Percentiles rank a stretch among this genome's conserved stretches.
These are phyloP conservation scores for Bicyclus anynana DNA, from an alignment of 1,140 invertebrate species.

Conservation along the genomic window DNA sequence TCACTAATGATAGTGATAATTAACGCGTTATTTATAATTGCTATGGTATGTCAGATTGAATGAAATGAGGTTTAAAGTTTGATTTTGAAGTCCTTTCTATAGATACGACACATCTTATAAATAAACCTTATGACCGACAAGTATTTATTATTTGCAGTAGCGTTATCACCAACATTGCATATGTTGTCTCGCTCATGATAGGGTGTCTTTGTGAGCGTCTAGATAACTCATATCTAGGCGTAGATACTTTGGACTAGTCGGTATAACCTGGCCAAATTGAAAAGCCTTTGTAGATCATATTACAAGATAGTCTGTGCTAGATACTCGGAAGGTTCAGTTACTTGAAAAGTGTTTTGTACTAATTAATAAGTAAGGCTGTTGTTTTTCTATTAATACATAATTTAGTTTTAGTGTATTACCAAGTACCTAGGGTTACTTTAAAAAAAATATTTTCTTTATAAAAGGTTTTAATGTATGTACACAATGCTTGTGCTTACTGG, in stretches of 20 bases:
- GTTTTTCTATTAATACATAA: too few species aligned
- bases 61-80: too few species aligned
- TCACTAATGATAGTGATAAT: too few species aligned
- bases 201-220: slow-evolving; percentile 54
- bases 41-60: not conserved
- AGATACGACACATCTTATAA: slow-evolving; percentile 59
- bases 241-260: slow-evolving; percentile 13
- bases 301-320: not conserved
- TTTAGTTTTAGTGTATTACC: too few species aligned
- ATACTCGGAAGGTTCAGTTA: not conserved
- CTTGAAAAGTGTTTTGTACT: not conserved
- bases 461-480: too few species aligned
- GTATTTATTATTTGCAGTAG: slow-evolving; percentile 53
- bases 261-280: slow-evolving; percentile 26
- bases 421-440: too few species aligned
- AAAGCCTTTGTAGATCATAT: not conserved
- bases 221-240: slow-evolving; percentile 49
- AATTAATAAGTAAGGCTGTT: too few species aligned
- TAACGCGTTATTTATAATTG: too few species aligned
- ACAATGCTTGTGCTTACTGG: too few species aligned
- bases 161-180: slow-evolving; percentile 49
- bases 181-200: slow-evolving; percentile 30
- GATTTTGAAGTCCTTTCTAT: slow-evolving; percentile 29
- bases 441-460: too few species aligned
- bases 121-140: slow-evolving; percentile 53